Conservation (phyloP, 2,797 vertebrate genomes). For the Pantherophis vulpinus region DNA sequence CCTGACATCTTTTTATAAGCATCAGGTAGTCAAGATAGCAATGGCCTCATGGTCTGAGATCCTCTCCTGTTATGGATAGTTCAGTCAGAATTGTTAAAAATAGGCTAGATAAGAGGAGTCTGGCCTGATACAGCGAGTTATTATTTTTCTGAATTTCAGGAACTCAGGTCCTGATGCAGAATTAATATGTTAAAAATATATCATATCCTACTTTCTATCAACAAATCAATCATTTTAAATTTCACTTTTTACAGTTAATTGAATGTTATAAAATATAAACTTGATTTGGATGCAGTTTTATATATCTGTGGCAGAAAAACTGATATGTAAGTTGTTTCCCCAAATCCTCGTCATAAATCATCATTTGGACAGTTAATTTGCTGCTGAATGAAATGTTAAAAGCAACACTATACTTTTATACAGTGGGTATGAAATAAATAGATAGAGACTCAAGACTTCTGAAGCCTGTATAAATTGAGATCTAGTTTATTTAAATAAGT, state of each 20-base stretch:
- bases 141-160: neutral
- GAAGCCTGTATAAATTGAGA: neutral
- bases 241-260: neutral
- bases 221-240: neutral
- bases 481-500: neutral
- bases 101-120: neutral
- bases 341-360: slow-evolving; percentile 5
- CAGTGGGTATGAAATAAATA: neutral
- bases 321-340: neutral
- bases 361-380: slow-evolving; percentile 20
- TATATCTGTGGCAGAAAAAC: neutral
- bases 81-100: neutral
- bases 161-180: neutral
- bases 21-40: neutral
- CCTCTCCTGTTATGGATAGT: neutral
- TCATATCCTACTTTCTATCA: neutral
- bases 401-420: neutral
- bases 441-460: neutral
- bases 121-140: neutral
- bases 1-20: neutral
- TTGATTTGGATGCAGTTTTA: neutral
- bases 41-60: neutral
- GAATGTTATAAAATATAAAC: neutral
- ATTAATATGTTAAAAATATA: neutral
- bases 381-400: slow-evolving; percentile 8